Conservation (phyloP, 1,140 invertebrate species). For the Ceratosolen solmsi region DNA sequence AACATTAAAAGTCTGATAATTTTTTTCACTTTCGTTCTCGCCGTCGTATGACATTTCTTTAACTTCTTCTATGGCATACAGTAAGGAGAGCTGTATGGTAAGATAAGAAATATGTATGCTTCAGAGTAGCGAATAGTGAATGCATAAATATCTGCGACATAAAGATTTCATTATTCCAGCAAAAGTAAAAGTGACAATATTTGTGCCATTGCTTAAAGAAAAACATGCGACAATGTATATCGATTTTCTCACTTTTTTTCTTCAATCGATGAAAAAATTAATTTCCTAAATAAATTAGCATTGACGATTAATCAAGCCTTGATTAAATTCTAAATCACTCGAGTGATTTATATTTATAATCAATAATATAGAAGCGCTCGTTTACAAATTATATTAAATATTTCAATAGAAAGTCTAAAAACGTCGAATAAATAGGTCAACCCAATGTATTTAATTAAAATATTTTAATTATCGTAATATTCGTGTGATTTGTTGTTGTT, state of each 20-base stretch:
- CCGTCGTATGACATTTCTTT: too few species aligned
- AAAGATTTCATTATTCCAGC: background rate
- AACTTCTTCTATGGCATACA: too few species aligned
- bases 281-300: background rate
- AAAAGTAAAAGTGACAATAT: background rate
- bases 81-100: too few species aligned
- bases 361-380: background rate
- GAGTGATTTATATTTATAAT: background rate
- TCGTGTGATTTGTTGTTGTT: background rate
- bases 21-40: too few species aligned
- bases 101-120: too few species aligned
- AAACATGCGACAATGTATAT: background rate
- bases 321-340: background rate
- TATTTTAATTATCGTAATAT: background rate
- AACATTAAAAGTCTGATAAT: too few species aligned
- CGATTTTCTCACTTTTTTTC: background rate
- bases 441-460: background rate
- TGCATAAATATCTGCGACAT: background rate
- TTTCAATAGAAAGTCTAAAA: background rate
- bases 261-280: background rate
- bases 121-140: too few species aligned
- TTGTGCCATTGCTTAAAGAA: constrained; percentile 23
- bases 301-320: background rate
- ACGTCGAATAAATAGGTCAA: background rate
- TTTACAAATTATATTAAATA: background rate